Base-by-base conservation (phyloP, 2,888 invertebrate genomes). In the Oligia strigilis region DNA sequence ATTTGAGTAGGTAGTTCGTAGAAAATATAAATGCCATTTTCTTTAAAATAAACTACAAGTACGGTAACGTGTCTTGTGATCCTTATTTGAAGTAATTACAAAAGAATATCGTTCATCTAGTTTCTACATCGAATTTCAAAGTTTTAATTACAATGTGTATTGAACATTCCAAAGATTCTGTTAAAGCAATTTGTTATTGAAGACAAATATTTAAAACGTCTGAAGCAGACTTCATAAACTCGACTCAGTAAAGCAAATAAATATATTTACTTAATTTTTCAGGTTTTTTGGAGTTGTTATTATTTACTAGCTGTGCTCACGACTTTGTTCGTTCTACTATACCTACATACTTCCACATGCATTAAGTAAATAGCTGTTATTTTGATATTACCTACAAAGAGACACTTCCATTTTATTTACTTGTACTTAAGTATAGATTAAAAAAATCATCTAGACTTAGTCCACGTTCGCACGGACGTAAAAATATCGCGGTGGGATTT, bases 201-300 rank as follows among this genome's bases (percentile, higher is more conserved):
- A 46, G 46, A 52, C 82, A 49, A 80, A 81, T 60, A 74, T 60
- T 64, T 67, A 69, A 62, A 52, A 75, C 46, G n/a, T n/a, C 52
- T 74, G 43, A 62, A n/a, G n/a, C 55, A 43, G 36, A 58, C 36
- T 80, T 23, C 5, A 60, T 17, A 43, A 65, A 67, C 55, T 62
- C 19, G 17, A 67, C 9, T 67, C 14, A 14, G 11, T 17, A 43
- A 69, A 74, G 17, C 55, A 62, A 9, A 69, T 40, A 40, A 9
- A 43, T 1, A 40, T 43, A 43, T 0, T 9, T 43, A 43, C 9
- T 43, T 43, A 43, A 13, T 17, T 17, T 52, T 52, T 43, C 49
- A 58, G 46, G 43, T 14, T 55, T 69, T 64, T 64, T 11, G 40
- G 8, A 49, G 40, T 49, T 40, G 11, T 19, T 40, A 3, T 13